Evolutionary conservation across 2,888 invertebrate genomes (phyloP), one percentile per base, ranked within the genome.

Genomic region (Drosophila melanosoma): DNA sequence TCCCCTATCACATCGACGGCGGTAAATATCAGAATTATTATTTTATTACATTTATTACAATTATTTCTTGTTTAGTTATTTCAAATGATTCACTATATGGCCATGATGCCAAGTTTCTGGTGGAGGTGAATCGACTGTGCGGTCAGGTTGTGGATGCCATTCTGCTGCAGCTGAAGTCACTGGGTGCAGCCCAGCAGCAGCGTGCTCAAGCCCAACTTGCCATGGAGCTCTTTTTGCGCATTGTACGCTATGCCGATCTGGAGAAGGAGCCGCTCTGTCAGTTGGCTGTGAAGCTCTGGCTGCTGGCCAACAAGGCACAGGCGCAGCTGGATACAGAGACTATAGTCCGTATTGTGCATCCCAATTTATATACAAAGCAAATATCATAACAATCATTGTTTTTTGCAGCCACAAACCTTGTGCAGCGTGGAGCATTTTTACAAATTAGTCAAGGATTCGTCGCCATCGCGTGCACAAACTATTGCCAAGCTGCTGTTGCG

Each of bases 31-130:
- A 3, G 0, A 11, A 10, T 23, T 1, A 17, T 26, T 26, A 26
- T 2, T 26, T 26, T 26, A 2, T 26, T 26, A 26, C 26, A 26
- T 3, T 32, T n/a, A 38, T 23, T 17, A 12, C 12, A 11, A 15
- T 7, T 35, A 1, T 5, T 12, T 36, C 15, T 42, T 20, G 35
- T 42, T 0, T 49, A 96, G 98, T 99, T 73, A 96, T 98, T 90
- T 98, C 98, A 4, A 99, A 99, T 92, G 98, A 99, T 93, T 95
- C 96, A 67, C 93, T 99, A 48, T 99, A 99, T 91, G 98, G 98
- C 10, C 95, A 96, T 15, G 98, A 98, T 93, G 95, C 95, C 17
- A 97, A 98, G 93, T 99, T 98, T 92, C 94, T 98, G 58, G 93
- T 94, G 3, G 97, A 97, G 92, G 94, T 98, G 2, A 96, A 97